A percentile compares a stretch with the other conserved stretches of the same genome.
Evolutionary conservation across 2,888 invertebrate species (phyloP).

Genomic region (Spialia ferax): DNA sequence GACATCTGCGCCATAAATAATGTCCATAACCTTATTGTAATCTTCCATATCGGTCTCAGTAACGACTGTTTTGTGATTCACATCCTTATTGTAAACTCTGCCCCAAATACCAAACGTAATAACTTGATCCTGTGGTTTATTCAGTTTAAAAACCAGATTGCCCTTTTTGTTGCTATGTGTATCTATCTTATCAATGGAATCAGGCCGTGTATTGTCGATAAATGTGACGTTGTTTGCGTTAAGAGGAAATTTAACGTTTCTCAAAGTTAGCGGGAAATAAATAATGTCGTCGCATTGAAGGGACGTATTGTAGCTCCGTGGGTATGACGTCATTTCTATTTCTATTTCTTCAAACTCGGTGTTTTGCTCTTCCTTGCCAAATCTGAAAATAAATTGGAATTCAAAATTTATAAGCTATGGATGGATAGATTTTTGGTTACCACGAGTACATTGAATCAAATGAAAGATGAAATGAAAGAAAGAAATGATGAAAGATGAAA

Average conservation of each 20-base stretch:
- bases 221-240: slow-evolving; percentile 64
- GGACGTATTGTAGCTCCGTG: slow-evolving; percentile 61
- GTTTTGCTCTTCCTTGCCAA: slow-evolving; percentile 65
- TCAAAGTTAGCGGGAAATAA: slow-evolving; percentile 82
- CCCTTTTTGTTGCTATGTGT: slow-evolving; percentile 46
- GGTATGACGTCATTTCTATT: slow-evolving; percentile 75
- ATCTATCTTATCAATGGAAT: slow-evolving; percentile 31
- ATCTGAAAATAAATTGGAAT: slow-evolving; percentile 63
- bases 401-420: no score
- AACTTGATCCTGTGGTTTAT: slow-evolving; percentile 68
- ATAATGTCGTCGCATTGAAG: slow-evolving; percentile 69
- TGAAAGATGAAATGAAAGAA: no score
- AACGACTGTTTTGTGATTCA: slow-evolving; percentile 58
- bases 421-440: no score
- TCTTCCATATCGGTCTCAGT: slow-evolving; percentile 59
- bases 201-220: slow-evolving; percentile 33
- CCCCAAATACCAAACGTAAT: slow-evolving; percentile 80
- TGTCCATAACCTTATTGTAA: slow-evolving; percentile 61
- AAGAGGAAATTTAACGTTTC: slow-evolving; percentile 80
- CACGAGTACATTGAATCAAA: no score
- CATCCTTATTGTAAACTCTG: slow-evolving; percentile 79
- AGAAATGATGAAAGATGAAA: no score
- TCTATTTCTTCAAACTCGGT: slow-evolving; percentile 73
- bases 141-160: slow-evolving; percentile 59
- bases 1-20: slow-evolving; percentile 55